These are phyloP conservation scores for Kobus ellipsiprymnus DNA, from an alignment of 2,113 vertebrate species.

Conservation along the genomic window DNA sequence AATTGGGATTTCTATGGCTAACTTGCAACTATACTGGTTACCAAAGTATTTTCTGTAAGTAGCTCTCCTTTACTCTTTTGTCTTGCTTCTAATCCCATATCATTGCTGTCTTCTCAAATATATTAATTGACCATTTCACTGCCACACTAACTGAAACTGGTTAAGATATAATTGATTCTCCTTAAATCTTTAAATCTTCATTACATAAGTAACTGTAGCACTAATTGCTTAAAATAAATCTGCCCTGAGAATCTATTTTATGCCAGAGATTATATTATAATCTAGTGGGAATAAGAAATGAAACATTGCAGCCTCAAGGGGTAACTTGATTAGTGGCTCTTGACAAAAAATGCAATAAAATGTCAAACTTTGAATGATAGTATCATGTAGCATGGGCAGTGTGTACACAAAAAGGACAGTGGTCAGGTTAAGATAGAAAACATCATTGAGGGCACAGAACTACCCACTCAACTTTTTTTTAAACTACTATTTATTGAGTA, in stretches of 20 bases:
- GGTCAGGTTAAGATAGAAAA: not conserved
- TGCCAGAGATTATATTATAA: not conserved
- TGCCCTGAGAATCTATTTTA: not conserved
- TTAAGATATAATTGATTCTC: not conserved
- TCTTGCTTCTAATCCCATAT: not conserved
- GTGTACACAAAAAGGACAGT: not conserved
- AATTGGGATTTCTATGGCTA: not conserved
- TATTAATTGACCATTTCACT: not conserved
- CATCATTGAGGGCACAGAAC: not conserved
- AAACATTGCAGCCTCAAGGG: not conserved
- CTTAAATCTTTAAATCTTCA: not conserved
- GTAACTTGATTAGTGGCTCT: not conserved
- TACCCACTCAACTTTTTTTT: too few relatives aligned
- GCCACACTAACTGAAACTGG: not conserved
- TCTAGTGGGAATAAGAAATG: not conserved
- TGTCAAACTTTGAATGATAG: not conserved
- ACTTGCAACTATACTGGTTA: not conserved
- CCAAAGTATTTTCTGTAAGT: not conserved
- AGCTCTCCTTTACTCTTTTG: not conserved
- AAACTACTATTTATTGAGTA: not conserved
- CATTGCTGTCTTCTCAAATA: not conserved
- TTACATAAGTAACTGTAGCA: not conserved
- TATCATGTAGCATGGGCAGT: not conserved
- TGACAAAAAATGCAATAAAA: not conserved
- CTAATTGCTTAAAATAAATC: not conserved